Evolutionary conservation across 2,888 invertebrate species (phyloP), one percentile per base, ranked within the genome.

Genomic region (Entomobrya proxima): DNA sequence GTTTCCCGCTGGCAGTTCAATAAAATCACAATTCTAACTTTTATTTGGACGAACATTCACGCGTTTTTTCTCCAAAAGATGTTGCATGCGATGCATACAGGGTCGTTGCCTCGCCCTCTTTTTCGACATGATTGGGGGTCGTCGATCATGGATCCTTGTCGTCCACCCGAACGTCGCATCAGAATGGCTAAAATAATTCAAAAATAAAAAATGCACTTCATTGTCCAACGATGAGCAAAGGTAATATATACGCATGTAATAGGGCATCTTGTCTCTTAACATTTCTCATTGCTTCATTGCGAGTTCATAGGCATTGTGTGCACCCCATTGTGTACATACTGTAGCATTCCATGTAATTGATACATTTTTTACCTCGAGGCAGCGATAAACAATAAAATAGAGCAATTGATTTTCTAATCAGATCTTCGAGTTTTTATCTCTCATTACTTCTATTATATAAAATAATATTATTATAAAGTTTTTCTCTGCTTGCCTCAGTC

Each of bases 401-500:
- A 85, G 78, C 85, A 85, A 85, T 85, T 85, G 85, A 85, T 85
- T 85, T 85, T 85, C 78, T 85, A 85, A 85, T 85, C 78, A 85
- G 79, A 85, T 79, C 69, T 44, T 72, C n/a, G 21, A 32, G n/a
- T 75, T 80, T 81, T 85, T 79, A 69, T 85, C 67, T 85, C 85
- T 85, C 85, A 79, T 85, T 85, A 85, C 72, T 58, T 78, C 52
- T 27, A 50, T 72, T 78, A 64, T 83, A 7, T 37, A 9, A 74
- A 18, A 67, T 50, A 61, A 37, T 47, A 27, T 18, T 18, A 30
- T 13, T 47, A n/a, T 27, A 72, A 5, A 40, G 47, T 6, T 3
- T 52, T 24, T 55, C 11, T n/a, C n/a, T n/a, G n/a, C n/a, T 18
- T 75, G 32, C 75, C 7, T 40, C 44, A 40, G 44, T 35, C 37